Evolutionary conservation across 2,113 vertebrate species (phyloP).

Genomic region (Sialia sialis): DNA sequence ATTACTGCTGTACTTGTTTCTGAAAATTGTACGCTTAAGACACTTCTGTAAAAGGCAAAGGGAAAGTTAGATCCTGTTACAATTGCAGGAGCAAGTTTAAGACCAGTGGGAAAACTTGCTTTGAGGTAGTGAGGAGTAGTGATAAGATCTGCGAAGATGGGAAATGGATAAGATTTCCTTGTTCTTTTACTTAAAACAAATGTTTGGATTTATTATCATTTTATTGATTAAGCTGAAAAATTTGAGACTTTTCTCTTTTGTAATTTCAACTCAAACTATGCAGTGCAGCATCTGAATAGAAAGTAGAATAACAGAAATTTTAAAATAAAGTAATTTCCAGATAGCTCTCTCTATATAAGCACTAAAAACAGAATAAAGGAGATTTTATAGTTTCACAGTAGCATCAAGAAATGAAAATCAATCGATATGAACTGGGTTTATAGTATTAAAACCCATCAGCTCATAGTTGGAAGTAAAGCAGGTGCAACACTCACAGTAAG

Average conservation of each 20-base stretch:
- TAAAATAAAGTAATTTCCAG: background rate
- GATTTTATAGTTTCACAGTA: background rate
- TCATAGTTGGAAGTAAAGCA: background rate
- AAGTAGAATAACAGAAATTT: background rate
- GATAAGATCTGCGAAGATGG: background rate
- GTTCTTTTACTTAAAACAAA: background rate
- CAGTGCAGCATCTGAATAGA: background rate
- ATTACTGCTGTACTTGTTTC: background rate
- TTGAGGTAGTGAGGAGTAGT: background rate
- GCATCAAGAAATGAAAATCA: conserved; percentile 20
- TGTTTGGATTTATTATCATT: conserved; percentile 10
- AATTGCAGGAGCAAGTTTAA: background rate
- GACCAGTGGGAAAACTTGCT: background rate
- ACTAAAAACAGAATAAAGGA: conserved; percentile 31
- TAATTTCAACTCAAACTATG: background rate
- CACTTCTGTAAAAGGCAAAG: background rate
- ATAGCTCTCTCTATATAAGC: background rate
- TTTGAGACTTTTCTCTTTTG: background rate
- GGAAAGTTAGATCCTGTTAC: background rate
- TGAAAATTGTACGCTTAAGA: background rate
- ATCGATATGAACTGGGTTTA: background rate
- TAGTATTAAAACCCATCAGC: background rate
- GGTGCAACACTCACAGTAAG: background rate
- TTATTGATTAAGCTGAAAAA: background rate
- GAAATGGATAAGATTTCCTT: background rate